Conservation (phyloP, 2,888 invertebrate species). For the Epicampocera succincta region DNA sequence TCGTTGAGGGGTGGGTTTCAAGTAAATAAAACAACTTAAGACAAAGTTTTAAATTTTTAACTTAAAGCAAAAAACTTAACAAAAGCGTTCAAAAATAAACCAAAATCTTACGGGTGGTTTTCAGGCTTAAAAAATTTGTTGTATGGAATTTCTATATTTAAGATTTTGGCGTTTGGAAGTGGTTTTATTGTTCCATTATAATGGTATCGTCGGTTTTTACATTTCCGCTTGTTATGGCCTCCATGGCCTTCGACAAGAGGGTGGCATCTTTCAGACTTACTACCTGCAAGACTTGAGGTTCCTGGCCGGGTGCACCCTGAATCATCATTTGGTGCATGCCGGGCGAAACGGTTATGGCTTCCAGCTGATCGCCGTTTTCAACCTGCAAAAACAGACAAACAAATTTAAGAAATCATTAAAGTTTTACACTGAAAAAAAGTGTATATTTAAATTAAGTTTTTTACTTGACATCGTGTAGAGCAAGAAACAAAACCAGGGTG, state of each 20-base stretch:
- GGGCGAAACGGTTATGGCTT: slow-evolving; percentile 89
- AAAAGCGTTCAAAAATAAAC: background rate
- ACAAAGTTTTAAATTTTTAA: slow-evolving; percentile 12
- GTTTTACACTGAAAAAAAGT: background rate
- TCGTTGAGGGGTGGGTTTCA: slow-evolving; percentile 9
- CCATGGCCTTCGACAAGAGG: slow-evolving; percentile 91
- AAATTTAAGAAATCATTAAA: background rate
- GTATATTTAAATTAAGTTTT: no score
- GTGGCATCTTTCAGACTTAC: slow-evolving; percentile 93
- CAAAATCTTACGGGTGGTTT: background rate
- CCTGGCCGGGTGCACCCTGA: slow-evolving; percentile 86
- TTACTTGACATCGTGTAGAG: no score
- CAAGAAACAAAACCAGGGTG: no score
- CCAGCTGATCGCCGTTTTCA: slow-evolving; percentile 89
- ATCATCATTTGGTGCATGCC: slow-evolving; percentile 93
- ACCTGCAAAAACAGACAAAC: slow-evolving; percentile 83
- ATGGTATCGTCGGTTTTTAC: slow-evolving; percentile 87
- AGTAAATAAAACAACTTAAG: background rate
- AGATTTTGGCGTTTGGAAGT: slow-evolving; percentile 36
- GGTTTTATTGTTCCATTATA: slow-evolving; percentile 80
- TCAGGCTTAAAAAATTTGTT: slow-evolving; percentile 1
- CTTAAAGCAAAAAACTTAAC: slow-evolving; percentile 7
- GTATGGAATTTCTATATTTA: slow-evolving; percentile 20
- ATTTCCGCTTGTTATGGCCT: slow-evolving; percentile 84
- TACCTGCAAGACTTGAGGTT: slow-evolving; percentile 90